phyloP scores from a whole-genome alignment of 1,140 invertebrate species.

The Sipha flava region DNA sequence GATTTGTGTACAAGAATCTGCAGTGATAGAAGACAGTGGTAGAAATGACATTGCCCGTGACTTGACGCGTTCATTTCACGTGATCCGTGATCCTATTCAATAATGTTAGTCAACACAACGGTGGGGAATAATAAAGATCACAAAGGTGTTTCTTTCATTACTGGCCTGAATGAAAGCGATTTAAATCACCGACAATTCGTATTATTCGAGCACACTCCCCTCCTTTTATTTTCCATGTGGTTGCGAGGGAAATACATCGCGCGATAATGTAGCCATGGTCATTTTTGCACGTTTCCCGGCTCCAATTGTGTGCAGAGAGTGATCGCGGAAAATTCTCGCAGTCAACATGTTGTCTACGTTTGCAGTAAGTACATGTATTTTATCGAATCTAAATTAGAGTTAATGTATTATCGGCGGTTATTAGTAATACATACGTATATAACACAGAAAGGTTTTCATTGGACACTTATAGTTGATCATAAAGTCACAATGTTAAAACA shows the following conservation, averaged over 20 bases:
- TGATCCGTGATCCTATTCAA: background rate
- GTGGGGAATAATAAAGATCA: background rate
- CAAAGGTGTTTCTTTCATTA: background rate
- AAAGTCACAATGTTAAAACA: too few relatives aligned
- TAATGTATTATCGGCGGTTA: background rate
- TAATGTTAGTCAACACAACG: background rate
- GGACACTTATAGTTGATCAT: too few relatives aligned
- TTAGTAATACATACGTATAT: background rate
- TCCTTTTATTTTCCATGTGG: background rate
- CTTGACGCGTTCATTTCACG: background rate
- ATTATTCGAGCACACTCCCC: background rate
- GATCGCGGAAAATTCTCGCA: background rate
- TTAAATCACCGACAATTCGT: background rate
- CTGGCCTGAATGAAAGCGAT: conserved; percentile 7
- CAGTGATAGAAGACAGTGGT: too few relatives aligned
- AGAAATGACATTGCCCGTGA: conserved; percentile 3
- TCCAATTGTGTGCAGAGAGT: background rate
- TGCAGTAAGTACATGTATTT: background rate
- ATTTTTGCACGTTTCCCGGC: conserved; percentile 18
- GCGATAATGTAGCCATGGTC: background rate
- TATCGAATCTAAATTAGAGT: too few relatives aligned
- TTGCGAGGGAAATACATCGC: background rate
- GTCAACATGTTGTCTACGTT: background rate
- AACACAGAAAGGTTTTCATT: background rate
- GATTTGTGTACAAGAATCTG: background rate